Conservation (phyloP, 2,888 invertebrate species). For the Nomada ferruginata region DNA sequence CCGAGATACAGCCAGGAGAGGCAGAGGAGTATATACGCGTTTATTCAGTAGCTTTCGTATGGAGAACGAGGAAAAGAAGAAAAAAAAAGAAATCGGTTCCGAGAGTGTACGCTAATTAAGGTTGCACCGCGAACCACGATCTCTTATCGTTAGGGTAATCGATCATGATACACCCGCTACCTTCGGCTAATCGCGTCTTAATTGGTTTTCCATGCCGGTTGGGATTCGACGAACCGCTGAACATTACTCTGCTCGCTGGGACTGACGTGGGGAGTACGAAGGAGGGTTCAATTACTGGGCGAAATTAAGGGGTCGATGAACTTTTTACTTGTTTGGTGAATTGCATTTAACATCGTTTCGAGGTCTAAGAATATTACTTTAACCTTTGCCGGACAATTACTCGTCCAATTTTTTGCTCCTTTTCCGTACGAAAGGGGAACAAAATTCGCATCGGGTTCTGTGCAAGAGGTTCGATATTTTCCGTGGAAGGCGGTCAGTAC, state of each 20-base stretch:
- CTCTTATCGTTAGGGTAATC: constrained; percentile 79
- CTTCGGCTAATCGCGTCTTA: constrained; percentile 81
- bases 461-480: constrained; percentile 24
- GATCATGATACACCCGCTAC: constrained; percentile 78
- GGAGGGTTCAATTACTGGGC: not conserved
- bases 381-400: constrained; percentile 47
- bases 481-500: constrained; percentile 39
- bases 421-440: too few species aligned
- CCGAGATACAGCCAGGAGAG: constrained; percentile 20
- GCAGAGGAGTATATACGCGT: not conserved
- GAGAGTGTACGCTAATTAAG: constrained; percentile 79
- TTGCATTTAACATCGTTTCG: too few species aligned
- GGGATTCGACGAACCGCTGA: constrained; percentile 63
- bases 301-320: constrained; percentile 6
- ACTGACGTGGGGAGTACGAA: constrained; percentile 14
- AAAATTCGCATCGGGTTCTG: too few species aligned
- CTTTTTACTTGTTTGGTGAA: not conserved
- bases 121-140: constrained; percentile 76
- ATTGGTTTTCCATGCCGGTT: constrained; percentile 77
- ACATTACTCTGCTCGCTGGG: constrained; percentile 28
- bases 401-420: constrained; percentile 41
- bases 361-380: too few species aligned
- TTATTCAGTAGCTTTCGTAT: constrained; percentile 8
- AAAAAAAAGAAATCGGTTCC: constrained; percentile 64
- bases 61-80: constrained; percentile 26